Base-by-base conservation (phyloP, 2,888 invertebrate genomes). In the Campopleginae sp. region DNA sequence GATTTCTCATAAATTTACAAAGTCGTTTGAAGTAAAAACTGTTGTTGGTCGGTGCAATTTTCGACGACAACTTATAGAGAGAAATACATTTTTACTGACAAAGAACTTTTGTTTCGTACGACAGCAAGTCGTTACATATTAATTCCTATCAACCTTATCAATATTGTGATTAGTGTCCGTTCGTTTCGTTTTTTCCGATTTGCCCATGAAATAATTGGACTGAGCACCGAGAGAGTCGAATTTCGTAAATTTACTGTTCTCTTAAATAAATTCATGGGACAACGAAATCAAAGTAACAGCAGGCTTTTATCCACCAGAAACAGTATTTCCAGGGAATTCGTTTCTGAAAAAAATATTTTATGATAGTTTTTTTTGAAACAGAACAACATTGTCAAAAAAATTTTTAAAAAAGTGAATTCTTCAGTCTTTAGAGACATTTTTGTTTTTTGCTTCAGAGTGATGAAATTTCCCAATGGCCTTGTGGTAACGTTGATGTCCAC, bases 401-500 rank as follows among this genome's bases (percentile, higher is more conserved):
- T 12, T 7, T n/a, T 19, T 6, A 10, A 12, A 19, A 17, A 38
- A 19, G 12, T 5, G 19, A 38, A 65, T 12, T 65, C 3, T 65
- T 68, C 14, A 12, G 19, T 44, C 2, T 68, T 8, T 2, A 12
- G 42, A 7, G 1, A 23, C 27, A 7, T 19, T 46, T 27, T 27
- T 70, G n/a, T 46, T 83, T 66, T 76, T 48, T 6, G 8, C 38
- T 94, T 76, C 88, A 96, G 96, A 92, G 95, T 96, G 0, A 95
- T 97, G 75, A 94, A 95, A 61, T 93, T 97, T 78, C 93, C 95
- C 82, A 97, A 97, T 94, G 97, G 97, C 0, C 92, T 97, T 86
- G 96, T 95, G 78, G 97, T 96, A 4, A 94, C 97, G 61, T 94
- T 97, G 7, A 96, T 97, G 89, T 96, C 97, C 8, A 97, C 97